phyloP scores from a whole-genome alignment of 53 echinoderm and acorn worm species.

The Apostichopus leukothele region DNA sequence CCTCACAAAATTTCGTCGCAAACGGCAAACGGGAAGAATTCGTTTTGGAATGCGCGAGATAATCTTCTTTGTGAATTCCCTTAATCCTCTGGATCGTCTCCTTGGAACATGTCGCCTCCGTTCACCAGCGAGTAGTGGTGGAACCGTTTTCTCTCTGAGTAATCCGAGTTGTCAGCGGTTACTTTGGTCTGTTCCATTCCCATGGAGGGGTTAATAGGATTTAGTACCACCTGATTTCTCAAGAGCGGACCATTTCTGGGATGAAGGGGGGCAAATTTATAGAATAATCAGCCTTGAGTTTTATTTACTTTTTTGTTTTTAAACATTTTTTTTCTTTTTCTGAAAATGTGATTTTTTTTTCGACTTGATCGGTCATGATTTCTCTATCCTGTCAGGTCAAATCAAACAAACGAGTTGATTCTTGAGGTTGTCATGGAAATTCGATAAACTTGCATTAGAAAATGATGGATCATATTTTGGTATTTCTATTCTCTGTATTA shows the following conservation, averaged over 20 bases:
- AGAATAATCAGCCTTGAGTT: neutral
- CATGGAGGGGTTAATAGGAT: constrained; percentile 65
- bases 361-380: no score
- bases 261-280: constrained; percentile 16
- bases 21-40: neutral
- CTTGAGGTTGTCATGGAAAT: no score
- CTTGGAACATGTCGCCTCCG: constrained; percentile 52
- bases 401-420: no score
- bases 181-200: constrained; percentile 77
- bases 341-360: no score
- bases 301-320: neutral
- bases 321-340: neutral
- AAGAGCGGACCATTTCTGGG: constrained; percentile 64
- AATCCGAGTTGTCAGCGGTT: constrained; percentile 78
- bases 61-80: neutral
- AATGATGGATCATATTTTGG: no score
- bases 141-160: constrained; percentile 70
- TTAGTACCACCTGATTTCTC: constrained; percentile 75
- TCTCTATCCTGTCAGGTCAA: no score
- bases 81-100: neutral
- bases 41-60: neutral
- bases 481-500: no score
- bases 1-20: no score
- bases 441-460: no score
- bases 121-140: constrained; percentile 87